Percentiles rank a stretch among this genome's conserved stretches.
Evolutionary conservation across 2,797 vertebrate genomes (phyloP).

Genomic region (Erpetoichthys calabaricus): DNA sequence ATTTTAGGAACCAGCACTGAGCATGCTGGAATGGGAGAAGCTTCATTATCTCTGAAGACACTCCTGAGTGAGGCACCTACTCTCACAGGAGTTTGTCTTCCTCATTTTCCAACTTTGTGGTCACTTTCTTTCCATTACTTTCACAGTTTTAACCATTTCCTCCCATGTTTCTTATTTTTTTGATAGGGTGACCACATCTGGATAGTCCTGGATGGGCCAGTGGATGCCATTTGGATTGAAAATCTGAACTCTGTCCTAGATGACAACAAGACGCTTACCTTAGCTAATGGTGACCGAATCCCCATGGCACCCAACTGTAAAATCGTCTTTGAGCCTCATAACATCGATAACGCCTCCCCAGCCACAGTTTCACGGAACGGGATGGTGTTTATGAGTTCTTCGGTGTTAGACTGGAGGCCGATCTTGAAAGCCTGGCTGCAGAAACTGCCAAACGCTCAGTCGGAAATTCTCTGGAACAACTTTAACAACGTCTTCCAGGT

Average conservation of each 20-base stretch:
- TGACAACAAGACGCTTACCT: slow-evolving; percentile 58
- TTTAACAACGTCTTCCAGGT: slow-evolving; percentile 62
- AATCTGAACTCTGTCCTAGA: slow-evolving; percentile 59
- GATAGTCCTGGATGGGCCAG: slow-evolving; percentile 60
- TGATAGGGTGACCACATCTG: slow-evolving; percentile 52
- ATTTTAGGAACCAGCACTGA: no score
- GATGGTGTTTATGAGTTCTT: slow-evolving; percentile 67
- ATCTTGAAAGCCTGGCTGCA: slow-evolving; percentile 53
- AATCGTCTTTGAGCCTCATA: slow-evolving; percentile 60
- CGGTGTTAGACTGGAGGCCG: slow-evolving; percentile 55
- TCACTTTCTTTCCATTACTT: no score
- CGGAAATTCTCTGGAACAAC: slow-evolving; percentile 38
- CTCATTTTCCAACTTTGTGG: no score
- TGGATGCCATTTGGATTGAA: slow-evolving; percentile 62
- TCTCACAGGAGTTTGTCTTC: no score
- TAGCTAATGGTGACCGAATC: slow-evolving; percentile 58
- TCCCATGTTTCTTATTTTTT: not conserved
- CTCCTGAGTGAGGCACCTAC: no score
- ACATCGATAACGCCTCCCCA: slow-evolving; percentile 62
- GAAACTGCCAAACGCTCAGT: slow-evolving; percentile 40
- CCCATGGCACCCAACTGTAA: slow-evolving; percentile 59
- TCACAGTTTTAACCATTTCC: no score
- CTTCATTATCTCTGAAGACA: no score
- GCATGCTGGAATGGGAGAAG: no score
- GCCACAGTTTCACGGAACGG: slow-evolving; percentile 60